phyloP scores from a whole-genome alignment of 2,888 invertebrate species.

The Drosophila nr. perissopoda region DNA sequence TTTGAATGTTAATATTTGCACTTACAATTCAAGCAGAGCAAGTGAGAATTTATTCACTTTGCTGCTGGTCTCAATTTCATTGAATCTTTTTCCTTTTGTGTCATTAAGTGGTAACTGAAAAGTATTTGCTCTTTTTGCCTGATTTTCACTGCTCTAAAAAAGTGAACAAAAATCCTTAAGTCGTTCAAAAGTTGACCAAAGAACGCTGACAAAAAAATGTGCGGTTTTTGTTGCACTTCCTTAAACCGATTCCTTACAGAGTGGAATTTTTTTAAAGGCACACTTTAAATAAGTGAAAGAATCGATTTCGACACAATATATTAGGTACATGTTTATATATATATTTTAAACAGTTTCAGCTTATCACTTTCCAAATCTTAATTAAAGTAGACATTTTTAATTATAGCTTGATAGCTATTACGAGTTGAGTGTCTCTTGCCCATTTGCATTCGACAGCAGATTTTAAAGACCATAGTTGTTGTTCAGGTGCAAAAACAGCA shows the following conservation, averaged over 20 bases:
- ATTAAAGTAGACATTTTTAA: background rate
- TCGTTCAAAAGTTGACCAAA: constrained; percentile 1
- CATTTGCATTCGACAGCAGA: constrained; percentile 4
- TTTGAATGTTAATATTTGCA: constrained; percentile 81
- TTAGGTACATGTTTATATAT: background rate
- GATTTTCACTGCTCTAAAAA: constrained; percentile 4
- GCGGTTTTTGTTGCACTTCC: background rate
- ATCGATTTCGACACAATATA: background rate
- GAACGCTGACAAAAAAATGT: background rate
- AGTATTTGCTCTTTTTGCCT: constrained; percentile 57
- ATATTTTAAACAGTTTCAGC: background rate
- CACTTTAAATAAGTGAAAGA: background rate
- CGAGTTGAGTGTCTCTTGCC: background rate
- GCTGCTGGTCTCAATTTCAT: constrained; percentile 62
- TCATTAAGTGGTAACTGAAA: constrained; percentile 45
- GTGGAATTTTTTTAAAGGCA: background rate
- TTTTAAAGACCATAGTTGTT: constrained; percentile 25
- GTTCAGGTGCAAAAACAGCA: constrained; percentile 24
- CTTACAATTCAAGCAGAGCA: constrained; percentile 71
- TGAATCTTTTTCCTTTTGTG: constrained; percentile 46
- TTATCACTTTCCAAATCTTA: background rate
- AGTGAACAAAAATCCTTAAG: constrained; percentile 2
- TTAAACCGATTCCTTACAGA: background rate
- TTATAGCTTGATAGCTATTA: background rate
- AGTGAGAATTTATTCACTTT: constrained; percentile 78